A percentile compares a stretch with the other conserved stretches of the same genome.
Evolutionary conservation across 2,113 vertebrate genomes (phyloP).

Genomic region (Mormyrus iriodes): DNA sequence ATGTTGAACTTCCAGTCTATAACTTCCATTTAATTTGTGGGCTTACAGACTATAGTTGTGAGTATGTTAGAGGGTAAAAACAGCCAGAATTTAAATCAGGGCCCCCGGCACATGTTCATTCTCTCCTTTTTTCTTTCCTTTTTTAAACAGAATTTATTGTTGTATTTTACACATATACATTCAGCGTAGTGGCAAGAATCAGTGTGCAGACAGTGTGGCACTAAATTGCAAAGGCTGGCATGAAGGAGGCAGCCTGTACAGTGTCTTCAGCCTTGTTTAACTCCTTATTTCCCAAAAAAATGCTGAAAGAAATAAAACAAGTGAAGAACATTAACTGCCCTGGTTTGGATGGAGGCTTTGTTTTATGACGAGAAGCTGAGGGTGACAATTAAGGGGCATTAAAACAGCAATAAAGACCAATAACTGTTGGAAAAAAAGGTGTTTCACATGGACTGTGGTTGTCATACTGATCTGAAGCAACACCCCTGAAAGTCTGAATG

Average conservation of each 20-base stretch:
- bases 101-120: background rate
- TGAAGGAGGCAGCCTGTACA: conserved; percentile 28
- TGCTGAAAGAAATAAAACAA: conserved; percentile 31
- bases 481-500: background rate
- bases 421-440: background rate
- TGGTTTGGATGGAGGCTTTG: conserved; percentile 13
- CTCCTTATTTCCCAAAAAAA: conserved; percentile 24
- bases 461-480: background rate
- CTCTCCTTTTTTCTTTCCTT: background rate
- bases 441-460: background rate
- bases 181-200: conserved; percentile 53
- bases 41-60: background rate
- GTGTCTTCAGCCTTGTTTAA: conserved; percentile 27
- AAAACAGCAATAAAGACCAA: background rate
- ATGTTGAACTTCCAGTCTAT: background rate
- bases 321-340: conserved; percentile 41
- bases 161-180: conserved; percentile 61
- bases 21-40: background rate
- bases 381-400: background rate
- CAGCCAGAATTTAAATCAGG: background rate
- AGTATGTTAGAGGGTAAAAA: background rate
- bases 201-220: conserved; percentile 54
- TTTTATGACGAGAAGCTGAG: conserved; percentile 10
- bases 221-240: conserved; percentile 50
- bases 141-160: conserved; percentile 58